A percentile compares a stretch with the other conserved stretches of the same genome.
phyloP scores from a whole-genome alignment of 2,888 invertebrate genomes.

The Calameuta filiformis region DNA sequence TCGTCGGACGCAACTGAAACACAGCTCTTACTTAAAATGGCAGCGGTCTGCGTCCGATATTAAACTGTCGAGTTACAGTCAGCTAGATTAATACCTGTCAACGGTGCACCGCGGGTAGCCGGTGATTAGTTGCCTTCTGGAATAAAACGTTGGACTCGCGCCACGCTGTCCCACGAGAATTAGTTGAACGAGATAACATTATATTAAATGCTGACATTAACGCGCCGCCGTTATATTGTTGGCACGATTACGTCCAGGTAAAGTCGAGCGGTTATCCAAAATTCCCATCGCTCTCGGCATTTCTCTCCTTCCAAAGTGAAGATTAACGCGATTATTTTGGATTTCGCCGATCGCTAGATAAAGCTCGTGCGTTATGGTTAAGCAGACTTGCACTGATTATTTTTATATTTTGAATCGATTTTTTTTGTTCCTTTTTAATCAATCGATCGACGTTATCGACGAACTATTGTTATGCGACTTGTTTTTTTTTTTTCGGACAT shows the following conservation, averaged over 20 bases:
- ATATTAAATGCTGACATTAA: slow-evolving; percentile 14
- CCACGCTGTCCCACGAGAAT: slow-evolving; percentile 17
- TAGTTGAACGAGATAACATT: slow-evolving; percentile 17
- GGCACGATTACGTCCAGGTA: slow-evolving; percentile 18
- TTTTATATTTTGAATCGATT: neutral
- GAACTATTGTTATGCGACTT: neutral
- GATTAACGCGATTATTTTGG: neutral
- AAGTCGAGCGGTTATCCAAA: neutral
- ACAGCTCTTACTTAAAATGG: neutral
- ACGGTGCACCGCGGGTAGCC: slow-evolving; percentile 15
- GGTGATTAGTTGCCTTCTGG: slow-evolving; percentile 20
- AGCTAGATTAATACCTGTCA: slow-evolving; percentile 26
- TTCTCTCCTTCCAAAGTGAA: neutral
- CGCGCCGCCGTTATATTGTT: slow-evolving; percentile 14
- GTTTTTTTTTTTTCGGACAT: neutral
- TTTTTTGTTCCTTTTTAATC: neutral
- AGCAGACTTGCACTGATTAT: neutral
- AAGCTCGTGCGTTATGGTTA: neutral
- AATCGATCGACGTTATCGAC: no score
- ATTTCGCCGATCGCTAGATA: neutral
- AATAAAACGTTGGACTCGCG: slow-evolving; percentile 8
- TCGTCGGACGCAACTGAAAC: neutral
- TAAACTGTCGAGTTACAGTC: slow-evolving; percentile 32
- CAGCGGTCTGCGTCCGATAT: neutral
- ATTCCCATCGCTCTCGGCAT: neutral